A percentile compares a stretch with the other conserved stretches of the same genome.
phyloP scores from a whole-genome alignment of 2,113 vertebrate genomes.

The Grus americana region DNA sequence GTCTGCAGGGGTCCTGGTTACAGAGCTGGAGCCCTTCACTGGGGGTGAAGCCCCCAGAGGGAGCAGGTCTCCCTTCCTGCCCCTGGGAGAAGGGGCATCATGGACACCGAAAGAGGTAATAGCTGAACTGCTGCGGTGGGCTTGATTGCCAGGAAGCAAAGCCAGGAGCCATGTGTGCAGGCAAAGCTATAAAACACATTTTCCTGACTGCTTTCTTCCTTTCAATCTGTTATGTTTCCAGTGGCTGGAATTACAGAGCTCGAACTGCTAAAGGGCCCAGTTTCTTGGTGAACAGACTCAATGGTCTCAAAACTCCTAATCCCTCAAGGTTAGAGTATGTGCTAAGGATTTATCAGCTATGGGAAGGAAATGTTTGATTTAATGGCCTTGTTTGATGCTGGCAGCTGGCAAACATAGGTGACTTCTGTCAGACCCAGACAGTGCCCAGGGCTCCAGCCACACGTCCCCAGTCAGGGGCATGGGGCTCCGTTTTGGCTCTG shows the following conservation, averaged over 20 bases:
- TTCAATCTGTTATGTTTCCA: background rate
- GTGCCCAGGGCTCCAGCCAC: background rate
- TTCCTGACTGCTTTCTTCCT: background rate
- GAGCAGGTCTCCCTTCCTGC: background rate
- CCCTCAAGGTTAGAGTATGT: no score
- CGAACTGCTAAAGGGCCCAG: background rate
- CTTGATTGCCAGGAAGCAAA: background rate
- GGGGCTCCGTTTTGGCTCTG: background rate
- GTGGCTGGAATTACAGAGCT: background rate
- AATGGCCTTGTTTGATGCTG: background rate
- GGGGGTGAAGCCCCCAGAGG: background rate
- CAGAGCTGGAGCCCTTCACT: background rate
- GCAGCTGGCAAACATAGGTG: background rate
- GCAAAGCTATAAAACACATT: background rate
- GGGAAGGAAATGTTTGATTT: background rate
- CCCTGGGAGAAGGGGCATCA: background rate
- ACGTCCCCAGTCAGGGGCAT: rapidly evolving
- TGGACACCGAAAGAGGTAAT: background rate
- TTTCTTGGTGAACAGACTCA: background rate
- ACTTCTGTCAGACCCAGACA: background rate
- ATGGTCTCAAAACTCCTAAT: background rate
- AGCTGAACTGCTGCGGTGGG: background rate
- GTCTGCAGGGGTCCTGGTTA: background rate
- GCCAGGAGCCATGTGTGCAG: rapidly evolving
- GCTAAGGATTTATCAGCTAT: background rate